A percentile compares a stretch with the other conserved stretches of the same genome.
Evolutionary conservation across 2,888 invertebrate genomes (phyloP).

Genomic region (Dicycla oo): DNA sequence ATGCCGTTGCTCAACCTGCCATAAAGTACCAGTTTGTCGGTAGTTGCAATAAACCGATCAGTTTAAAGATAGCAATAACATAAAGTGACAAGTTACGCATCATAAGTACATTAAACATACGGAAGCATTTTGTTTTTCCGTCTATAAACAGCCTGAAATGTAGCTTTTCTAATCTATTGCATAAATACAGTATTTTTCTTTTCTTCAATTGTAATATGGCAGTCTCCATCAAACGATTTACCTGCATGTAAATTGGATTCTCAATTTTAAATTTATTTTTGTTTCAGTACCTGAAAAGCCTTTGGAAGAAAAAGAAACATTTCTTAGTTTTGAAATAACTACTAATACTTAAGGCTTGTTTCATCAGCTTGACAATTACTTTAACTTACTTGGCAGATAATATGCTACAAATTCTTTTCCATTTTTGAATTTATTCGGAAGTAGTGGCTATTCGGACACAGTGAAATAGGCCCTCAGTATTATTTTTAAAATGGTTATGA

Average conservation of each 20-base stretch:
- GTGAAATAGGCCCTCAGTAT: no score
- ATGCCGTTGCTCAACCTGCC: constrained; percentile 37
- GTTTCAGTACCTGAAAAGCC: no score
- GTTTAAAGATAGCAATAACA: constrained; percentile 28
- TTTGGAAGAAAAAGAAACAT: not conserved
- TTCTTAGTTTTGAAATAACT: not conserved
- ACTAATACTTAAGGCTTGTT: no score
- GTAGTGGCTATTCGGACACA: no score
- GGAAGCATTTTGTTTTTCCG: not conserved
- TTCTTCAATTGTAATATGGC: not conserved
- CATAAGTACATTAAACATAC: not conserved
- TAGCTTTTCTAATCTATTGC: not conserved
- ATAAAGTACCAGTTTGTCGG: constrained; percentile 46
- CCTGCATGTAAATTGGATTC: not conserved
- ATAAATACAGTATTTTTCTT: not conserved
- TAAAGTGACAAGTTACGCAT: constrained; percentile 10
- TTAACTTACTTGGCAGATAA: no score
- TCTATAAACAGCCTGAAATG: no score
- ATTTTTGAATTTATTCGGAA: no score
- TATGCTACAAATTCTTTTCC: no score
- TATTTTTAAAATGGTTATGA: no score
- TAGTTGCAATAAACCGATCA: constrained; percentile 44
- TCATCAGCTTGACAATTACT: no score
- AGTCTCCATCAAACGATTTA: not conserved
- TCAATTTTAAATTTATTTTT: not conserved